Base-by-base conservation (phyloP, 2,888 invertebrate species). In the Xestia rhomboidea region DNA sequence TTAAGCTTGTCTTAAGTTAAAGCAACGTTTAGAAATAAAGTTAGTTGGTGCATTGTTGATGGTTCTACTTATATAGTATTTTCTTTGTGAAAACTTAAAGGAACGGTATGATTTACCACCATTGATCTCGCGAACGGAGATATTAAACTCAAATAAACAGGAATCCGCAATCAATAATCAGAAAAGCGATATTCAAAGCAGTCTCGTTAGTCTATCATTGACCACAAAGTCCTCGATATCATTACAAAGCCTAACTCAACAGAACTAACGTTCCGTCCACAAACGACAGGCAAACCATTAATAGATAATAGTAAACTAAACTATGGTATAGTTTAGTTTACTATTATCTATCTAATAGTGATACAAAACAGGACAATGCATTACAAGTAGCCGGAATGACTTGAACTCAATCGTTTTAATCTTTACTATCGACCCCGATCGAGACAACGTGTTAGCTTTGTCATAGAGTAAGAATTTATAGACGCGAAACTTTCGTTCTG, bases 401-500 rank as follows among this genome's bases (percentile, higher is more conserved):
- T 73, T 34, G 68, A 78, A 77, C 51, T 63, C 73, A 46, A 74
- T 80, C 66, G 68, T 73, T 79, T 70, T 73, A 77, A 82, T 86
- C 78, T 86, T 84, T 79, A 82, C 73, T 76, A 76, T 74, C 82
- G 87, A 76, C 87, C 87, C 71, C 77, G 60, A 86, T 86, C 30
- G 79, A 63, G 63, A 67, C 87, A 80, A 62, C 80, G 69, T 84
- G 85, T 77, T 76, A 81, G 75, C 46, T 68, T 74, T 85, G 82
- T 66, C 78, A 79, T 6, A 73, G 79, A 79, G 24, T 79, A 73
- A 11, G 24, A 51, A 51, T 51, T 78, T 60, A 2, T 21, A 30
- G 66, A 76, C 27, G 18, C 34, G 44, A 62, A 7, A 51, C 49
- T 60, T 7, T 21, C 7, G 15, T 10, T 57, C 8, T 13, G 11